Conservation (phyloP, 1,140 invertebrate genomes). For the Amyelois transitella region DNA sequence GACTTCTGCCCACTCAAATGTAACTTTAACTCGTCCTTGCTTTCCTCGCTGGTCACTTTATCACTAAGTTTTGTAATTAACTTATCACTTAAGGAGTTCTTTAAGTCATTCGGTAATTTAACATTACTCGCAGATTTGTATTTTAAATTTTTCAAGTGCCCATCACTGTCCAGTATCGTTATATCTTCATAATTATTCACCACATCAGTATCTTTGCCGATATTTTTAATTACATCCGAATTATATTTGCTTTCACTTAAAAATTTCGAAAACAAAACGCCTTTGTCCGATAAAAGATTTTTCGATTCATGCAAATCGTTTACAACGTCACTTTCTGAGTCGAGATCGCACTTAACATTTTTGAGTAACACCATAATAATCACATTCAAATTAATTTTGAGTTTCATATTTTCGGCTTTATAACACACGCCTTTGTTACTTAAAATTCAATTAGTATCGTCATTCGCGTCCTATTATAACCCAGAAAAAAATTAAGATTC, state of each 20-base stretch:
- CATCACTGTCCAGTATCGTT: constrained; percentile 46
- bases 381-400: constrained; percentile 14
- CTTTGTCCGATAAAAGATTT: constrained; percentile 29
- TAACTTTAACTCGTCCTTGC: constrained; percentile 10
- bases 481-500: neutral
- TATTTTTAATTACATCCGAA: constrained; percentile 30
- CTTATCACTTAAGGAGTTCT: constrained; percentile 17
- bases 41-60: constrained; percentile 9
- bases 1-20: constrained; percentile 23
- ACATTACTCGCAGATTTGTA: constrained; percentile 36
- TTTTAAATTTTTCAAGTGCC: constrained; percentile 53
- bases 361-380: constrained; percentile 17
- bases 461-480: neutral
- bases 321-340: constrained; percentile 14
- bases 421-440: neutral
- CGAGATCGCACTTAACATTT: constrained; percentile 13
- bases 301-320: constrained; percentile 32
- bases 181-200: constrained; percentile 59
- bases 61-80: constrained; percentile 15
- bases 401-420: constrained; percentile 13
- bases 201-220: constrained; percentile 28
- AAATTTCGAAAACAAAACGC: constrained; percentile 26
- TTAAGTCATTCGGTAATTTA: constrained; percentile 27
- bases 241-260: constrained; percentile 42
- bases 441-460: neutral